Conservation (phyloP, 2,113 vertebrate genomes). For the Taxidea taxus region DNA sequence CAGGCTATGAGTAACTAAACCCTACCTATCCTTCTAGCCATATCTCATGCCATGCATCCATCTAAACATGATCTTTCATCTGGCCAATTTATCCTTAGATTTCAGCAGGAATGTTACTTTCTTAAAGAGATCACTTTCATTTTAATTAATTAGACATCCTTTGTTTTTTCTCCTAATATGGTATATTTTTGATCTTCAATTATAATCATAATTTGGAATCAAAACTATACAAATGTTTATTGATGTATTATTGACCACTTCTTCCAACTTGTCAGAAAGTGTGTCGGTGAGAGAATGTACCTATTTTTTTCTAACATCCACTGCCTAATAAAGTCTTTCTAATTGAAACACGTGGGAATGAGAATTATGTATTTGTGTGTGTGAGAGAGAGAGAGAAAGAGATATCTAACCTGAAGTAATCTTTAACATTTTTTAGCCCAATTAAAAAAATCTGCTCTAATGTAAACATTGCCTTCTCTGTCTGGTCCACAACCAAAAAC, state of each 20-base stretch:
- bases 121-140: background rate
- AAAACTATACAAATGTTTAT: background rate
- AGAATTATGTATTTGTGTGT: background rate
- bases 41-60: too few species aligned
- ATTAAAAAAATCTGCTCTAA: background rate
- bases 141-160: background rate
- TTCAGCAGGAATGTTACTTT: background rate
- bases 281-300: background rate
- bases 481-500: background rate
- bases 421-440: background rate
- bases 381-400: background rate
- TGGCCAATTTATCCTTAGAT: background rate
- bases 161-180: background rate
- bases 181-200: background rate
- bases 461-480: background rate
- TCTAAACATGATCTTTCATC: background rate
- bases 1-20: fast-evolving
- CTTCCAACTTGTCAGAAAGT: background rate
- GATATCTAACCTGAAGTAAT: background rate
- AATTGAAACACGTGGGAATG: background rate
- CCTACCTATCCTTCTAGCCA: background rate
- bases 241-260: background rate
- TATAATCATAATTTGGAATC: background rate
- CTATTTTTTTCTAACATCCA: background rate
- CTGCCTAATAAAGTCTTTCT: background rate